Base-by-base conservation (phyloP, 2,797 vertebrate genomes). In the Coendou prehensilis region DNA sequence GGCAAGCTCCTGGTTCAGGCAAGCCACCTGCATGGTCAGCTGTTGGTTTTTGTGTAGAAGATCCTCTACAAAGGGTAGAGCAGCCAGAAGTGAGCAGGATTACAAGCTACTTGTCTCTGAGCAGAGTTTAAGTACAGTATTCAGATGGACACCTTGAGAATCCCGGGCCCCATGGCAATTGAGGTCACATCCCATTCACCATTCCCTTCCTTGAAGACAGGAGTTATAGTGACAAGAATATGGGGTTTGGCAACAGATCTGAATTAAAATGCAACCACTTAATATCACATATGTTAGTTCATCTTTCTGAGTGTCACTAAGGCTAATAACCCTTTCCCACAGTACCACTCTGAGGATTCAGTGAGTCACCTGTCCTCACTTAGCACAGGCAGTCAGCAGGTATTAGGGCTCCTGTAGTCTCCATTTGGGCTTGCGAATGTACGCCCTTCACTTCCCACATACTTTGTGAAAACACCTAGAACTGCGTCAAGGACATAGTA, bases 1-100 rank as follows among this genome's bases (percentile, higher is more conserved):
- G 61, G 98, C 96, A 69, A 97, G 81, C 93, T 98, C 98, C 93
- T 98, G 96, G 41, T 96, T 97, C 88, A 98, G 86, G 82, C 93
- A 95, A 88, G 94, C 92, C 59, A 97, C 95, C 54, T 98, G 97
- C 45, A 96, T 89, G 18, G 88, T 97, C 52, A 98, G 94, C 50
- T 56, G 59, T 73, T 98, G 59, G 3, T 98, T 98, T 71, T 97
- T 96, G 67, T 61, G 80, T 20, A 97, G 85, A 89, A 98, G 54
- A 20, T 98, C 96, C 15, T 95, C 98, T 97, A 75, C 73, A 97
- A 92, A 94, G 47, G 88, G 17, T 5, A 79, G 5, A 59, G 61
- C 33, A 90, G 89, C 59, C 59, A 45, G 50, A 23, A 6, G 9
- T 97, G 94, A 98, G 56, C 64, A 96, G 71, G 88, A 87, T 83